Evolutionary conservation across 1,140 invertebrate species (phyloP).

Genomic region (Gryllus bimaculatus): DNA sequence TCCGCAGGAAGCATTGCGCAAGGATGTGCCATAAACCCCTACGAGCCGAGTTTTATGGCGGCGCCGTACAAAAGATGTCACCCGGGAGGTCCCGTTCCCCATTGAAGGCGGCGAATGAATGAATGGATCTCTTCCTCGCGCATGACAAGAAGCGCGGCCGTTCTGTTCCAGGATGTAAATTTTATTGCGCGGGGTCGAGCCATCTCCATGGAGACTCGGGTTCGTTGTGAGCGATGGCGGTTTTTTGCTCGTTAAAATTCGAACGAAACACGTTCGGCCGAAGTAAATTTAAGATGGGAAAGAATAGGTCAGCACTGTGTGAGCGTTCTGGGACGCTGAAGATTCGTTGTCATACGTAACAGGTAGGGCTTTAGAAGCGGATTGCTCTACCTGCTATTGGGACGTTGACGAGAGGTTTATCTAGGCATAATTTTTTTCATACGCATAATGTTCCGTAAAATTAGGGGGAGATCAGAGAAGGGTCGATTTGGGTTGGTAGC

Average conservation of each 20-base stretch:
- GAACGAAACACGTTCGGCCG: not conserved
- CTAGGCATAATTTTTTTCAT: too few relatives aligned
- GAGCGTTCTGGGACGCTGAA: too few relatives aligned
- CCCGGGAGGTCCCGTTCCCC: not conserved
- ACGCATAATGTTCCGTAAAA: too few relatives aligned
- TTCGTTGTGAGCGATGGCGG: not conserved
- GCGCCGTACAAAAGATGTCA: not conserved
- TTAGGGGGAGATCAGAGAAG: too few relatives aligned
- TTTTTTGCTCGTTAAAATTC: constrained; percentile 1
- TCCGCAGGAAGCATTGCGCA: not conserved
- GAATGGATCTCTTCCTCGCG: not conserved
- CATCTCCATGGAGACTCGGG: not conserved
- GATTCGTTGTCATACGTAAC: too few relatives aligned
- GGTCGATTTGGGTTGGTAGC: too few relatives aligned
- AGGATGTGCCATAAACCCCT: not conserved
- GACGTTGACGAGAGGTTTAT: too few relatives aligned
- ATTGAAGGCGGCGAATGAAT: not conserved
- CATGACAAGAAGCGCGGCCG: not conserved
- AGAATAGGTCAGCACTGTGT: not conserved
- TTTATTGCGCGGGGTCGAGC: not conserved
- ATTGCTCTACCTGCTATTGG: too few relatives aligned
- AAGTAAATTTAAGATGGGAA: not conserved
- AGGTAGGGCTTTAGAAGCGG: too few relatives aligned
- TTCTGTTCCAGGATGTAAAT: not conserved
- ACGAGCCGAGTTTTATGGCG: not conserved